Conservation (phyloP, 2,888 invertebrate species). For the Gonocerus acuteangulatus region DNA sequence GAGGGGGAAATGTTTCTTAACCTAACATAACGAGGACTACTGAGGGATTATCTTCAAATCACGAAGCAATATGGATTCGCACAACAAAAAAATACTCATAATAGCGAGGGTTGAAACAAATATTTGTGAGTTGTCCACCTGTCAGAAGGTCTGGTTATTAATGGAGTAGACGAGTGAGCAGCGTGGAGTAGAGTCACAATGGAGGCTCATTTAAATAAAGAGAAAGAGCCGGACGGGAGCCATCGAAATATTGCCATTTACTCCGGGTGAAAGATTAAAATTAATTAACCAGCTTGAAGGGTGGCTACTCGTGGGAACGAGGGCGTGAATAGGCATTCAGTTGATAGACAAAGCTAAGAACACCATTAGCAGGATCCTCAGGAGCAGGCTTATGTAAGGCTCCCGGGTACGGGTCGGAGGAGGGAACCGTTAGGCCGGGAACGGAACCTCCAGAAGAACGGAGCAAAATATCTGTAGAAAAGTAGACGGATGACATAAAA, state of each 20-base stretch:
- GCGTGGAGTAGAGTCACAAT: neutral
- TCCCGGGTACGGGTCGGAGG: too few relatives aligned
- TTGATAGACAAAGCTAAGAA: neutral
- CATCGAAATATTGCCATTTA: slow-evolving; percentile 22
- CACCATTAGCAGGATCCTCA: slow-evolving; percentile 6
- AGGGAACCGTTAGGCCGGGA: too few relatives aligned
- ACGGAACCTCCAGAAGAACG: too few relatives aligned
- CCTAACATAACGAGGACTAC: too few relatives aligned
- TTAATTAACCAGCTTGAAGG: slow-evolving; percentile 29
- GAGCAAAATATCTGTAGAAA: too few relatives aligned
- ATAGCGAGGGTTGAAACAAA: too few relatives aligned
- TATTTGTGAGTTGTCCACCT: slow-evolving; percentile 2
- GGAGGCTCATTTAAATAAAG: slow-evolving; percentile 16
- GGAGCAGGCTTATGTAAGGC: too few relatives aligned
- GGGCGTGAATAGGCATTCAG: slow-evolving; percentile 22
- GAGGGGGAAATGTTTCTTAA: too few relatives aligned
- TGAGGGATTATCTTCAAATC: too few relatives aligned
- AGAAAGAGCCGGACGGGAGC: slow-evolving; percentile 17
- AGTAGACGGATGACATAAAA: too few relatives aligned
- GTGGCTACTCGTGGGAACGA: slow-evolving; percentile 18
- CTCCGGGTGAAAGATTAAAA: slow-evolving; percentile 27
- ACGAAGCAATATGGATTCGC: too few relatives aligned
- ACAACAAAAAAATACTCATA: too few relatives aligned
- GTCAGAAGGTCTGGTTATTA: slow-evolving; percentile 1
- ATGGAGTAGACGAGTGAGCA: neutral